Conservation (phyloP, 2,888 invertebrate genomes). For the Pyrrhosoma nymphula region DNA sequence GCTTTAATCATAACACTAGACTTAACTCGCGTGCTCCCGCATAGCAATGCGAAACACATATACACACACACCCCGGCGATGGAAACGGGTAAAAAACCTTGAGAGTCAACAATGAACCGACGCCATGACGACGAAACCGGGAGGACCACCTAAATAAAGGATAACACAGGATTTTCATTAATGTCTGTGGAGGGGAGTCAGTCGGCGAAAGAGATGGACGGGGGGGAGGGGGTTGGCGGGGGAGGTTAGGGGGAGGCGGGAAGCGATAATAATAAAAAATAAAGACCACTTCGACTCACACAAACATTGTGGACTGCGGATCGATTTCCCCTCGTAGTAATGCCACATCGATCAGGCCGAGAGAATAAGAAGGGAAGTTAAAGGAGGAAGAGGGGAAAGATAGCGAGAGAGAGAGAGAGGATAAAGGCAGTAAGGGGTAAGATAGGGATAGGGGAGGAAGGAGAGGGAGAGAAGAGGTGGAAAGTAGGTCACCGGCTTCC, state of each 20-base stretch:
- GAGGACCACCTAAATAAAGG: neutral
- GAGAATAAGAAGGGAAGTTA: neutral
- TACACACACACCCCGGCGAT: too few species aligned
- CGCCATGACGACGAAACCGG: neutral
- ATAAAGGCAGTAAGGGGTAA: neutral
- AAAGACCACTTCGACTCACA: neutral
- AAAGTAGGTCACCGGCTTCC: neutral
- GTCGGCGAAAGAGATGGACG: neutral
- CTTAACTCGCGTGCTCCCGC: too few species aligned
- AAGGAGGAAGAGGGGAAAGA: neutral
- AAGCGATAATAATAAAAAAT: neutral
- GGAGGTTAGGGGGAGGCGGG: neutral
- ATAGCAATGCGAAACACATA: too few species aligned
- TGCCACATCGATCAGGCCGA: slow-evolving; percentile 17
- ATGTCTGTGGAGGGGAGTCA: neutral
- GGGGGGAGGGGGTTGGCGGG: neutral
- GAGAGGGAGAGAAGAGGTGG: neutral
- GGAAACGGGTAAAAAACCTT: neutral
- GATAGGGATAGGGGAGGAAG: neutral
- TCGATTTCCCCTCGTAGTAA: slow-evolving; percentile 17
- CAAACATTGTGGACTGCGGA: neutral
- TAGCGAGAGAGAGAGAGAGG: too few species aligned
- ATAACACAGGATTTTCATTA: slow-evolving; percentile 3
- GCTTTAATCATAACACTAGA: too few species aligned
- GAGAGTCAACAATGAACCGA: neutral